Evolutionary conservation across 2,888 invertebrate genomes (phyloP), one percentile per base, ranked within the genome.

Genomic region (Lithophane socia): DNA sequence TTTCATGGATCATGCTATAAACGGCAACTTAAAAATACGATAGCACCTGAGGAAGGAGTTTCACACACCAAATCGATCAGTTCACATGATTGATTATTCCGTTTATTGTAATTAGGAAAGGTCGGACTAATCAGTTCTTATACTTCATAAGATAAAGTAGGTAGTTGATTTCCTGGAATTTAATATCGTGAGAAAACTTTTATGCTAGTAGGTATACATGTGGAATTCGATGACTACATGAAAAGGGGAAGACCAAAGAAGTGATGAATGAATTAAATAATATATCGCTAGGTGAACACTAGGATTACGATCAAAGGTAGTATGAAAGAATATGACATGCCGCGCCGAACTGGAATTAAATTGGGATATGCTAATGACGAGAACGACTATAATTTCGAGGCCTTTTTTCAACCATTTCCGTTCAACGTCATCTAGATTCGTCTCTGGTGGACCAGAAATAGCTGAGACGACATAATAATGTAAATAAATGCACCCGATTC

Each of bases 401-500:
- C 37, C 0, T 61, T 37, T 49, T 52, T 52, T 16, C 10, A 24
- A 12, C 42, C 10, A 60, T 61, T 61, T 77, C 61, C 52, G 37
- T 44, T 13, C 7, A 18, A 16, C 7, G 42, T 56, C 10, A 12
- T 61, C 54, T 72, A 44, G 90, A 89, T 91, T 83, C 92, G 83
- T 86, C 89, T 84, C 91, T 92, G 92, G 84, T 81, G 83, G 65
- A 86, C 89, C 92, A 91, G 91, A 92, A 93, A 94, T 94, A 94
- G 92, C 90, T 88, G 87, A 90, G 90, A 90, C 92, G 90, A 91
- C 91, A 92, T 93, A 93, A 93, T 93, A 94, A 94, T 94, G 94
- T 93, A 93, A 94, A 95, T 94, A 91, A 92, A 92, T 93, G 92
- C 92, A 87, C 90, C 90, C 87, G 92, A 92, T 92, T 93, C 92